These are phyloP conservation scores for Limosa lapponica DNA, from an alignment of 2,797 vertebrate species.

Conservation along the genomic window DNA sequence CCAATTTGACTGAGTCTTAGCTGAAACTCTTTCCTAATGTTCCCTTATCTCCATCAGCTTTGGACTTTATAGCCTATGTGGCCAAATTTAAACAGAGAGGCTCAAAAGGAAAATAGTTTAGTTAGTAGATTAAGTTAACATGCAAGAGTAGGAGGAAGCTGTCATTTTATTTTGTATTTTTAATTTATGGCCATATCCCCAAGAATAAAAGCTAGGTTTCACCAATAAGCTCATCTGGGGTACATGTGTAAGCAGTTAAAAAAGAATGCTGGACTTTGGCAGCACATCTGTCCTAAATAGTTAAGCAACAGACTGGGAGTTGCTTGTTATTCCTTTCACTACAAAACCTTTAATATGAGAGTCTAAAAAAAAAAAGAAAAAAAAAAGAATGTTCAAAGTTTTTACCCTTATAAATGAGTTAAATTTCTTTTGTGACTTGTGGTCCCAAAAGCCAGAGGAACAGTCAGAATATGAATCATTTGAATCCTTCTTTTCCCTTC, in stretches of 20 bases:
- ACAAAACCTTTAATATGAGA: neutral
- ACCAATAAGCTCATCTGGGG: conserved; percentile 7
- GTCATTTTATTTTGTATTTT: conserved; percentile 27
- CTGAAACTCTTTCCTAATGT: conserved; percentile 1
- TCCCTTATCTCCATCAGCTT: conserved; percentile 17
- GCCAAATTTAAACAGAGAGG: conserved; percentile 20
- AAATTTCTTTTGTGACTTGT: neutral
- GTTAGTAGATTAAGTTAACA: conserved; percentile 35
- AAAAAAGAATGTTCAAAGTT: neutral
- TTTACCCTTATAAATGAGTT: neutral
- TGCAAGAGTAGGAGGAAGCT: neutral
- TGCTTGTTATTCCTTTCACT: conserved; percentile 21
- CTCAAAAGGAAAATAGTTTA: conserved; percentile 17
- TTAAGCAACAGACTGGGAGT: neutral
- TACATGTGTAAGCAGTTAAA: conserved; percentile 44
- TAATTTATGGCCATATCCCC: conserved; percentile 20
- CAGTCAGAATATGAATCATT: neutral
- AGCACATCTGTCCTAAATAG: conserved; percentile 1
- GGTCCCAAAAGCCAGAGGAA: neutral
- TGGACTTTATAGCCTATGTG: neutral
- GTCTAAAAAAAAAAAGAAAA: neutral
- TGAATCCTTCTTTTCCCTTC: neutral
- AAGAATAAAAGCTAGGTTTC: conserved; percentile 44
- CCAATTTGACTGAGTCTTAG: neutral
- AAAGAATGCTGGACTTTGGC: conserved; percentile 33